Evolutionary conservation across 2,888 invertebrate species (phyloP), one percentile per base, ranked within the genome.

Genomic region (Itoplectis maculator): DNA sequence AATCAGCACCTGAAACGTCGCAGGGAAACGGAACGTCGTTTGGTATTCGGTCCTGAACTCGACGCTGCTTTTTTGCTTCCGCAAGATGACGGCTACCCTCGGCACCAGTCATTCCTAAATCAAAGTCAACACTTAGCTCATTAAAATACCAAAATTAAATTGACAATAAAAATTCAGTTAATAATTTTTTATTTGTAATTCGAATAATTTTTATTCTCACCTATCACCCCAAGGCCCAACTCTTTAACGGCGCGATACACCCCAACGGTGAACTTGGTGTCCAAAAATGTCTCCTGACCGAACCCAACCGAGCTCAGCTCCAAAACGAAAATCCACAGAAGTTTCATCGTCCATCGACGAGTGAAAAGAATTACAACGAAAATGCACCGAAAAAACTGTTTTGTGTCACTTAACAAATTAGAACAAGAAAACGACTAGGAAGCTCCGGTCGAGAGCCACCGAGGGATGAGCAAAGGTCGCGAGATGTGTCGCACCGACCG

Each of bases 11-110:
- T 80, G 88, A 87, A 3, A 89, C 81, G 51, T 91, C 87, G 72
- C 92, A 92, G 8, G 92, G 92, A 82, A 92, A 92, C 5, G 85
- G 84, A 3, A 69, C 83, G 5, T 81, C 8, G 0, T 85, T 42
- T 0, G 88, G 63, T 68, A 90, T 11, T 13, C 54, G 65, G 9
- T 74, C 9, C 72, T 92, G 91, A 1, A 88, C 2, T 37, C 73
- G 87, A 20, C 72, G 29, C 7, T 78, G 54, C 13, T 77, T 47
- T 37, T 56, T 73, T 0, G 88, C 87, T 11, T 42, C 20, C 54
- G 76, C 54, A 11, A 87, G 11, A 18, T 82, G 75, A 18, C 83
- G 79, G 61, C 72, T 73, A 20, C 51, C 77, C 13, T 88, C 83
- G 0, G 59, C 80, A 66, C 86, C 87, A 7, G 85, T 84, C 40